Evolutionary conservation across 2,113 vertebrate species (phyloP).

Genomic region (Thalassoma bifasciatum): DNA sequence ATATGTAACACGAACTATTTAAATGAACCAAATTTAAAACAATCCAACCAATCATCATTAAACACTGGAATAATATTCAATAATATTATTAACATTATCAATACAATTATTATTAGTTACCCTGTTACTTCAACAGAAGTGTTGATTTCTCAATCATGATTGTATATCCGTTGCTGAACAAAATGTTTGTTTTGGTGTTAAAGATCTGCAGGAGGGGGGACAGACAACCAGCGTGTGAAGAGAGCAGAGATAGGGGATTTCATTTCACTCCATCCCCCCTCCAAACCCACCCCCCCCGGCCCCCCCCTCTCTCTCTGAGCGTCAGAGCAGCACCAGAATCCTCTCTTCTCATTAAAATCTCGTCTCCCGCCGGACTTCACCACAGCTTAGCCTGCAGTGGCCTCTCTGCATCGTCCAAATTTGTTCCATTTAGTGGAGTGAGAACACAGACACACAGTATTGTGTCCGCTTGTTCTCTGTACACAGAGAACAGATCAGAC

Average conservation of each 20-base stretch:
- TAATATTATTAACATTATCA: slow-evolving; percentile 84
- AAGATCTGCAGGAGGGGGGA: slow-evolving; percentile 70
- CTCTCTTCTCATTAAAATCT: slow-evolving; percentile 60
- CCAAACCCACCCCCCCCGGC: slow-evolving; percentile 33
- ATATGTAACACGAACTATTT: slow-evolving; percentile 83
- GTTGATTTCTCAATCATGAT: slow-evolving; percentile 81
- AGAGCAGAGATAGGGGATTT: slow-evolving; percentile 66
- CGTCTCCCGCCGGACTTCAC: slow-evolving; percentile 42
- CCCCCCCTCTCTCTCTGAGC: slow-evolving; percentile 42
- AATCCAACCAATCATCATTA: slow-evolving; percentile 81
- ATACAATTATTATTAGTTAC: slow-evolving; percentile 86
- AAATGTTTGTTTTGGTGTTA: slow-evolving; percentile 80
- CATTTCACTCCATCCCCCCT: slow-evolving; percentile 40
- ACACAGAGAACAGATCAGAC: slow-evolving; percentile 45
- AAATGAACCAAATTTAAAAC: slow-evolving; percentile 76
- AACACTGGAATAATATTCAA: slow-evolving; percentile 84
- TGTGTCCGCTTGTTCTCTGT: slow-evolving; percentile 54
- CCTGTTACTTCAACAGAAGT: slow-evolving; percentile 85
- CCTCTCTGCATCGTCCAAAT: slow-evolving; percentile 60
- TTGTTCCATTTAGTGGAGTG: slow-evolving; percentile 42
- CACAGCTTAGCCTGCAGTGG: slow-evolving; percentile 52
- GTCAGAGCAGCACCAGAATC: slow-evolving; percentile 70
- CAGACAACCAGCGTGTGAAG: slow-evolving; percentile 61
- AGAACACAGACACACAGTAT: slow-evolving; percentile 41
- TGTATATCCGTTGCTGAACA: slow-evolving; percentile 78